These are phyloP conservation scores for Corythornis madagascariensis DNA, from an alignment of 2,113 vertebrate species.

Conservation along the genomic window DNA sequence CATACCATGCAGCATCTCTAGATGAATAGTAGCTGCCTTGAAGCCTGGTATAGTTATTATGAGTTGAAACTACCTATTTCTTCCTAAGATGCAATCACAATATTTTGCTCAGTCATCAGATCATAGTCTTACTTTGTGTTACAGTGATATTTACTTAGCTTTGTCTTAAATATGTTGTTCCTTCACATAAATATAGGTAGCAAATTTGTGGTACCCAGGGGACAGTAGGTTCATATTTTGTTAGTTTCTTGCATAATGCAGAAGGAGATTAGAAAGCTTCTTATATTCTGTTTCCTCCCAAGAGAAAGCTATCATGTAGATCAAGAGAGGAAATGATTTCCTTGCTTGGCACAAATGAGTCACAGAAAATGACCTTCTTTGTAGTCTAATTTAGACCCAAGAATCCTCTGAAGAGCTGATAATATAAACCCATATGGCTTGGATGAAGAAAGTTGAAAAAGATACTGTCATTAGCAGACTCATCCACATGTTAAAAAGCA, in stretches of 20 bases:
- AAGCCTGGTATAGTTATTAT: neutral
- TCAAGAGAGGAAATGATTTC: conserved; percentile 70
- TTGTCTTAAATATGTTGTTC: conserved; percentile 22
- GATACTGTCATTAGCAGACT: neutral
- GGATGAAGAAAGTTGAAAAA: conserved; percentile 7
- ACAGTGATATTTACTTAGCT: neutral
- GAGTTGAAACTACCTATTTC: neutral
- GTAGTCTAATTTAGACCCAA: conserved; percentile 68
- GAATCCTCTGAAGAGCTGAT: conserved; percentile 57
- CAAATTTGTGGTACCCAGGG: conserved; percentile 1
- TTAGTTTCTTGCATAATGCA: conserved; percentile 52
- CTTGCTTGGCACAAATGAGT: conserved; percentile 70
- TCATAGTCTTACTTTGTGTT: neutral
- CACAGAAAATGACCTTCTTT: conserved; percentile 70
- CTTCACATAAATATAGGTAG: conserved; percentile 21
- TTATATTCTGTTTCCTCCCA: conserved; percentile 57
- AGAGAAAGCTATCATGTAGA: conserved; percentile 65
- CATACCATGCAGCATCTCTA: neutral
- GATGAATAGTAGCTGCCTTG: neutral
- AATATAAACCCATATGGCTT: conserved; percentile 25
- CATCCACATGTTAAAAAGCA: conserved; percentile 17
- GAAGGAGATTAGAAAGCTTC: conserved; percentile 58
- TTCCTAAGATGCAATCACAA: neutral
- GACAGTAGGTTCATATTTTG: conserved; percentile 24
- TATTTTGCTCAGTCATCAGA: neutral